Evolutionary conservation across 2,113 vertebrate genomes (phyloP), one percentile per base, ranked within the genome.

Genomic region (Spermophilus dauricus): DNA sequence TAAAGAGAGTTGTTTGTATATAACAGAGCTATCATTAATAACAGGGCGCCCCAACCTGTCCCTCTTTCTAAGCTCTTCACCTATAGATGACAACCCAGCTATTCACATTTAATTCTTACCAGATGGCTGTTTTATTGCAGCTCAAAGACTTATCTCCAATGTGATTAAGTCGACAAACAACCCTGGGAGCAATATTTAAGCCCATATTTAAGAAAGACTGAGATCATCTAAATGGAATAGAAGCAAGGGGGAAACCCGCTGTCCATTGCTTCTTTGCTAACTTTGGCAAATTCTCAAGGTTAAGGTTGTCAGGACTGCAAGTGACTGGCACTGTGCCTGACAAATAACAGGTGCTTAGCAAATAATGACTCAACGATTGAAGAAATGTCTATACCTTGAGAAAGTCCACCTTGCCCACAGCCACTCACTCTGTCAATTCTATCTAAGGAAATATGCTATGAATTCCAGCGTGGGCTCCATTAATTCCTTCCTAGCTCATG

Each of bases 1-100:
- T 92, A 97, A 83, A 97, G 45, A 89, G 65, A 95, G 77, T 2
- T 91, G 2, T 96, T 94, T 94, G 63, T 83, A 94, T 16, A 94
- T 30, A 97, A 86, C 30, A 87, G 81, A 89, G 30, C 69, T 45
- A 94, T 80, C 2, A 0, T 69, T 72, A 94, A 76, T 18, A 32
- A 56, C 32, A 63, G 90, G 69, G 82, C 0, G 1, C 65, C 94
- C 72, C 58, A 96, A 91, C 37, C 92, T 96, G 82, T 63, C 67
- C 92, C 77, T 77, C 39, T 80, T 89, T 69, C 85, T 86, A 95
- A 96, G 24, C 37, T 77, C 88, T 73, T 90, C 69, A 82, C 96
- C 76, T 91, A 91, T 5, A 97, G 70, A 75, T 86, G 92, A 72
- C 93, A 96, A 84, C 34, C 63, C 12, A 56, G n/a, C 26, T 11